These are phyloP conservation scores for Thomomys bottae DNA, from an alignment of 2,113 vertebrate species.

Conservation along the genomic window DNA sequence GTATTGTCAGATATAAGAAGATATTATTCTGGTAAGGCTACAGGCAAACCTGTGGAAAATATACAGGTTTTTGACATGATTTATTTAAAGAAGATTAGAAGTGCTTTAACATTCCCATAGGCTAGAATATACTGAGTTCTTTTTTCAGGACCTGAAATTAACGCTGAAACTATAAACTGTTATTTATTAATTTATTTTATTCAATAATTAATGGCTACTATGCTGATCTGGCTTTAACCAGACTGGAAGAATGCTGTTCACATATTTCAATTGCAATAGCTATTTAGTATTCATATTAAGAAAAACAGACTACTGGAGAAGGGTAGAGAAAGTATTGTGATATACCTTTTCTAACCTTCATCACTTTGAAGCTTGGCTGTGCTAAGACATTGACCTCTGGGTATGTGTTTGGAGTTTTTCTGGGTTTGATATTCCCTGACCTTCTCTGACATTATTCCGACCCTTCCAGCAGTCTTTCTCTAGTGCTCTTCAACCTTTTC, in stretches of 20 bases:
- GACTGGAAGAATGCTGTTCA: neutral
- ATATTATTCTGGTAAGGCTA: neutral
- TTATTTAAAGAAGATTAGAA: neutral
- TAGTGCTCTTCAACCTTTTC: constrained; percentile 55
- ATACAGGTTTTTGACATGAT: neutral
- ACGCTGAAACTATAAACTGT: too few relatives aligned
- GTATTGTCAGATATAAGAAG: neutral
- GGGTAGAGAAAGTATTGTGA: neutral
- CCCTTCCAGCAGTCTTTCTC: constrained; percentile 58
- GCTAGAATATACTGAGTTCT: neutral
- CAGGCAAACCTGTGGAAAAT: neutral
- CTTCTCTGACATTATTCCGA: constrained; percentile 72
- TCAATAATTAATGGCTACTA: neutral
- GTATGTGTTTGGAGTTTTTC: constrained; percentile 26
- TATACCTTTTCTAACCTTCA: constrained; percentile 34
- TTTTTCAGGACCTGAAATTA: neutral
- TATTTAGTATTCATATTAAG: neutral
- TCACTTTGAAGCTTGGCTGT: constrained; percentile 32
- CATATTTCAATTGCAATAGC: neutral
- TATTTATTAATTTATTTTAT: neutral
- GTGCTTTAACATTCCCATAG: neutral
- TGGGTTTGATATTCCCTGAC: constrained; percentile 55
- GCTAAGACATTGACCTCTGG: constrained; percentile 36
- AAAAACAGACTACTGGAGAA: neutral
- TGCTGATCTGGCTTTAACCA: neutral